Evolutionary conservation across 2,113 vertebrate genomes (phyloP), one percentile per base, ranked within the genome.

Genomic region (Orientallactaga bullata): DNA sequence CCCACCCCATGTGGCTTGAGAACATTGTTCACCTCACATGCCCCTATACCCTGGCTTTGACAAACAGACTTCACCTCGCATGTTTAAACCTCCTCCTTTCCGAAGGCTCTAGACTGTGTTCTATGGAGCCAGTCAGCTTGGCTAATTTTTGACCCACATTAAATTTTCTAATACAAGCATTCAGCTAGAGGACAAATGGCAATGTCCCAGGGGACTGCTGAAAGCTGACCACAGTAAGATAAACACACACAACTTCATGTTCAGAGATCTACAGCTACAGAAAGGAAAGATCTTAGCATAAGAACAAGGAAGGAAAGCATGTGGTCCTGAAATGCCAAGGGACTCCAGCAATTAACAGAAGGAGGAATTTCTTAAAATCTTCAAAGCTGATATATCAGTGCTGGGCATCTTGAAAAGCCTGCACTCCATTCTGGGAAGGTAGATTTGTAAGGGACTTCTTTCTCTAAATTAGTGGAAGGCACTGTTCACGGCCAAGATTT

Each of bases 151-250:
- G 97, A 96, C 90, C 90, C 93, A 94, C 79, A 77, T 91, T 97
- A 96, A 84, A 97, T 98, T 97, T 97, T 97, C 93, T 94, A 98
- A 98, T 97, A 96, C 93, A 96, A 97, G 58, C 23, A 77, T 96
- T 98, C 74, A 90, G 2, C 81, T 94, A 58, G 28, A 94, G 63
- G 88, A 96, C 96, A 97, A 97, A 97, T 95, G 79, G 95, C 95
- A 97, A 97, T 96, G 94, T 96, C 94, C 55, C 76, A 91, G 96
- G 98, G 97, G 97, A 95, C 60, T 76, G 74, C 91, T 97, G 97
- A 98, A 95, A 96, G 98, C 92, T 93, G 95, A 96, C 88, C 96
- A 91, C 76, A 97, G 95, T 95, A 94, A 0, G 0, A 86, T 97
- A 97, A 97, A 68, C 95, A 97, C 89, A 95, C 63, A 35, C 6